These are phyloP conservation scores for Lysandra coridon DNA, from an alignment of 2,888 invertebrate species.

Conservation along the genomic window DNA sequence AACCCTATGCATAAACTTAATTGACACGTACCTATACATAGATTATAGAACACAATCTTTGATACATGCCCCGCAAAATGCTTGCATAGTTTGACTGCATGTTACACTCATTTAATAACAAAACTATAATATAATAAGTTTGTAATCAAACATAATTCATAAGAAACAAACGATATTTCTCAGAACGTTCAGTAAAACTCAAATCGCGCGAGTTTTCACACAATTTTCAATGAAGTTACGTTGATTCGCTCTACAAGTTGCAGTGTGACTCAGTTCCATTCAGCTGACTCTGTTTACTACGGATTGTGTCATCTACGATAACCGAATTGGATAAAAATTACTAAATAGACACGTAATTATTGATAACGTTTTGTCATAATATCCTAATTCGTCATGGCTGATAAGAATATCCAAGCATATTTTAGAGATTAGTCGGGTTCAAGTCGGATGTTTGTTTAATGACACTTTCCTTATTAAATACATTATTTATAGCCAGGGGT, in stretches of 20 bases:
- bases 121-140: no score
- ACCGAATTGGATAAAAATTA: constrained; percentile 30
- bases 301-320: constrained; percentile 48
- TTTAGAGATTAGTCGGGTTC: neutral
- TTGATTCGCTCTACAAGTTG: constrained; percentile 47
- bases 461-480: neutral
- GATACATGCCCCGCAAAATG: no score
- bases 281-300: constrained; percentile 45
- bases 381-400: neutral
- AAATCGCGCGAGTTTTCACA: constrained; percentile 14
- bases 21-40: no score
- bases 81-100: no score
- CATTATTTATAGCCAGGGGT: neutral
- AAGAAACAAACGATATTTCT: neutral
- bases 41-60: no score
- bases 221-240: constrained; percentile 29
- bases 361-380: constrained; percentile 2
- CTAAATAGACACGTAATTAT: neutral
- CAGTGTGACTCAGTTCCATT: constrained; percentile 64
- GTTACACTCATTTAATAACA: no score
- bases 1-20: no score
- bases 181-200: neutral
- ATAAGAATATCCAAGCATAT: neutral
- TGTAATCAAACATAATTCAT: neutral
- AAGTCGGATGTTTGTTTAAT: neutral